Evolutionary conservation across 2,113 vertebrate species (phyloP), one percentile per base, ranked within the genome.

Genomic region (Cyanocitta stelleri): DNA sequence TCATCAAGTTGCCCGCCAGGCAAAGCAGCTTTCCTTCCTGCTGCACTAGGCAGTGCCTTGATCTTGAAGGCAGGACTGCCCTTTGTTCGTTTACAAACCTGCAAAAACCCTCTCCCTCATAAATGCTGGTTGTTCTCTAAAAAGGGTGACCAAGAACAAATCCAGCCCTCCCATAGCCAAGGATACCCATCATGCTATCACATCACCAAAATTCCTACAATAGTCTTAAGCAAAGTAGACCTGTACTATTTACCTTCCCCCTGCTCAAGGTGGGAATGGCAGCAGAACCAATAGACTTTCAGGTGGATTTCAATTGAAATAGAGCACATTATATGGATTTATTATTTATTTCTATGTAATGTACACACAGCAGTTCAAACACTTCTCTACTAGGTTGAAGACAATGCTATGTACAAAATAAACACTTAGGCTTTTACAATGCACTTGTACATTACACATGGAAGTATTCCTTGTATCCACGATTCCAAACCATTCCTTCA

Each of bases 121-220:
- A 49, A 78, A 74, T 4, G 24, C 17, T 13, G 7, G 5, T 1
- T 46, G 4, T 24, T 49, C 15, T 27, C 44, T 22, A 8, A 18
- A 46, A 68, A 37, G 12, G 21, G 5, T 12, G 3, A 33, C 10
- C 13, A 49, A 43, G 64, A 46, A 54, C 8, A 27, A 58, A 56
- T 4, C 15, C 29, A 69, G 46, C 9, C 26, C 64, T 41, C 19
- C 5, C 2, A 8, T 1, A 37, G 24, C 13, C 23, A 6, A 0
- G 1, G 1, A n/a, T 14, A 44, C 24, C n/a, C 19, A 69, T 9
- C 22, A 16, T 1, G 0, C 11, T 21, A 27, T 2, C 8, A 5
- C 4, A 3, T 41, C 1, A 33, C 13, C 23, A 32, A 10, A 79
- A 49, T 11, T 32, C 43, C 35, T 9, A 24, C 29, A 5, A 18